A percentile compares a stretch with the other conserved stretches of the same genome.
phyloP scores from a whole-genome alignment of 2,888 invertebrate genomes.

The Thelaira solivaga region DNA sequence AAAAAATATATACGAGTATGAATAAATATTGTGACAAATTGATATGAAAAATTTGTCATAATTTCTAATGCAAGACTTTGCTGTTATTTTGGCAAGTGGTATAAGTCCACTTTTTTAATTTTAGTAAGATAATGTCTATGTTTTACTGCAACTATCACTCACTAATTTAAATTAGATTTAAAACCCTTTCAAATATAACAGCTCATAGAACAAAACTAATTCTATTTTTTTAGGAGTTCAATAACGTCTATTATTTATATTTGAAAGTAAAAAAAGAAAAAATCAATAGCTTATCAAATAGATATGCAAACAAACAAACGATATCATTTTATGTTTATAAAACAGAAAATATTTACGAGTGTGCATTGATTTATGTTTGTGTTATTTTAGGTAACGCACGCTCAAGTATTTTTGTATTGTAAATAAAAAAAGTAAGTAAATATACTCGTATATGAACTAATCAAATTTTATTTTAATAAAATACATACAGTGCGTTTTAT shows the following conservation, averaged over 20 bases:
- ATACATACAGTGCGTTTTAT: background rate
- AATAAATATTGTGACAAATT: too few species aligned
- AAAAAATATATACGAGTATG: too few species aligned
- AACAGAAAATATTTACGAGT: conserved; percentile 62
- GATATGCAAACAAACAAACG: conserved; percentile 27
- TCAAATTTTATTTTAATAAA: conserved; percentile 9
- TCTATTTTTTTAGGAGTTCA: background rate
- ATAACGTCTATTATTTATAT: background rate
- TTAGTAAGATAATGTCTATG: too few species aligned
- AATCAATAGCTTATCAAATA: conserved; percentile 59
- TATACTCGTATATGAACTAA: conserved; percentile 26
- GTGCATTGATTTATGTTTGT: conserved; percentile 72
- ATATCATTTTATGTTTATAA: conserved; percentile 19
- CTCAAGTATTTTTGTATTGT: conserved; percentile 65
- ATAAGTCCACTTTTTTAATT: too few species aligned
- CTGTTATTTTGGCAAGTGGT: too few species aligned
- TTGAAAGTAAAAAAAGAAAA: conserved; percentile 17
- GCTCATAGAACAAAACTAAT: too few species aligned
- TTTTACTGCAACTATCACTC: too few species aligned
- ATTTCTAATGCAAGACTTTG: too few species aligned
- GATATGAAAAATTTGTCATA: too few species aligned
- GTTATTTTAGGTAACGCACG: conserved; percentile 62
- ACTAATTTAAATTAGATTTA: too few species aligned
- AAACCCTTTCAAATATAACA: too few species aligned
- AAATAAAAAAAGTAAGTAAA: conserved; percentile 60